These are phyloP conservation scores for Pseudonaja textilis DNA, from an alignment of 2,113 vertebrate genomes.

Conservation along the genomic window DNA sequence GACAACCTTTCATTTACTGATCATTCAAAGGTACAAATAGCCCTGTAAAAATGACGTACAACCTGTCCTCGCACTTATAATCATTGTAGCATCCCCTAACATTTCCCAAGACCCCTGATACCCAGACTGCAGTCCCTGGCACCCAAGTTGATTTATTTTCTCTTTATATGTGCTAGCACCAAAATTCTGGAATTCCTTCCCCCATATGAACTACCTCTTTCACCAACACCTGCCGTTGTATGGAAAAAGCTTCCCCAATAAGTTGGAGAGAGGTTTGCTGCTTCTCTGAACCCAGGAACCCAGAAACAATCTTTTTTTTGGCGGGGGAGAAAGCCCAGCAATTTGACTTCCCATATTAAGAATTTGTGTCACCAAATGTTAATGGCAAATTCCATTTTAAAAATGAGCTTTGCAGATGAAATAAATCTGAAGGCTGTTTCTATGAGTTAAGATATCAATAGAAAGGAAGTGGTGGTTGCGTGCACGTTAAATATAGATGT, in stretches of 20 bases:
- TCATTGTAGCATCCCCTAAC: not conserved
- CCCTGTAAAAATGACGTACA: not conserved
- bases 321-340: not conserved
- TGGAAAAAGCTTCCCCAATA: not conserved
- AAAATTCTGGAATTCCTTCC: not conserved
- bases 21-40: not conserved
- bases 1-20: not conserved
- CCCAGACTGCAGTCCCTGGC: not conserved
- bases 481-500: constrained; percentile 46
- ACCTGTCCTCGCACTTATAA: not conserved
- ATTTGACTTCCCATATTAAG: not conserved
- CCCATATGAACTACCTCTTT: not conserved
- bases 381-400: not conserved
- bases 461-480: constrained; percentile 18
- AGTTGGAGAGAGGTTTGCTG: not conserved
- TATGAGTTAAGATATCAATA: constrained; percentile 7
- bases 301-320: not conserved
- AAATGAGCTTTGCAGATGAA: constrained; percentile 1
- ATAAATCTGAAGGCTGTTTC: not conserved
- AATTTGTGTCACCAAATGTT: not conserved
- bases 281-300: not conserved
- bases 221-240: not conserved
- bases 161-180: not conserved
- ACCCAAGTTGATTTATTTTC: not conserved
- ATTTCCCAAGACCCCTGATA: not conserved